Conservation (phyloP, 2,113 vertebrate genomes). For the Platysternon megacephalum region DNA sequence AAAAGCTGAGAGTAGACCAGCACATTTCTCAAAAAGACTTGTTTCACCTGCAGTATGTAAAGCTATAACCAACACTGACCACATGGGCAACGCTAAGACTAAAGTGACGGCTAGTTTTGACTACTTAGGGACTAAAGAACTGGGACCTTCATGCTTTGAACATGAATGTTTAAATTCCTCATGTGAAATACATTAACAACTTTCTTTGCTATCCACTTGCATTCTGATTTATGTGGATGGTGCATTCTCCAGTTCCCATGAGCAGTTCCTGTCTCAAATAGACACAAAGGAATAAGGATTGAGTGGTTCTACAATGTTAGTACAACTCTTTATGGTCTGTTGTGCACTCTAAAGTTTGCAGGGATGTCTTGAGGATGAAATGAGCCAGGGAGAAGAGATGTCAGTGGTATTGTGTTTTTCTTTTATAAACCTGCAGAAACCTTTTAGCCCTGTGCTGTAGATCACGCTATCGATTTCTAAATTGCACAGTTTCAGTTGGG, state of each 20-base stretch:
- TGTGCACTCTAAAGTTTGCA: neutral
- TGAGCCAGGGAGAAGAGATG: neutral
- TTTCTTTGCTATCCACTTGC: neutral
- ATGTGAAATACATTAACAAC: neutral
- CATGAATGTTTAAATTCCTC: neutral
- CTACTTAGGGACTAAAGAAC: neutral
- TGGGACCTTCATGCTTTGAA: neutral
- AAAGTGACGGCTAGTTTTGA: neutral
- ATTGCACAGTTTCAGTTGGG: neutral
- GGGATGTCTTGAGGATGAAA: neutral
- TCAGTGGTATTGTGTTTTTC: neutral
- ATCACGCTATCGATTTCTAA: neutral
- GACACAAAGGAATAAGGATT: neutral
- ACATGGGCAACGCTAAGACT: neutral
- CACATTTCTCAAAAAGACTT: neutral
- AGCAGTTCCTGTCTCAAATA: neutral
- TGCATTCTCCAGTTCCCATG: neutral
- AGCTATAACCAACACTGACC: accelerated
- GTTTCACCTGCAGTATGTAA: neutral
- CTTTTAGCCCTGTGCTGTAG: neutral
- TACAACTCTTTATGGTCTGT: neutral
- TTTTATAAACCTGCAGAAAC: neutral
- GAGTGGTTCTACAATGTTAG: neutral
- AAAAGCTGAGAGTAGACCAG: neutral
- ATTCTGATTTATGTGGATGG: neutral